Conservation (phyloP, 2,113 vertebrate species). For the Polypterus senegalus region DNA sequence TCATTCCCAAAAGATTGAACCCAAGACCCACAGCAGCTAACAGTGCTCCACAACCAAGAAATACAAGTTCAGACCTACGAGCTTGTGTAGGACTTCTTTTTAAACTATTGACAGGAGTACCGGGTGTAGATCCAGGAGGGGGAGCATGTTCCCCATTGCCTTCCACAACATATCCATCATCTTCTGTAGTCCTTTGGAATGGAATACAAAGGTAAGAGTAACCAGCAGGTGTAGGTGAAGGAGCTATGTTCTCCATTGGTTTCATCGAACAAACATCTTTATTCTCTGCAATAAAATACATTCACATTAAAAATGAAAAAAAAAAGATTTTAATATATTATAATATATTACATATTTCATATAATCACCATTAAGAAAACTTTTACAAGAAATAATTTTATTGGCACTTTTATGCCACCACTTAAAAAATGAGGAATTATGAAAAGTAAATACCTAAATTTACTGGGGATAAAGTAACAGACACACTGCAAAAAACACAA, state of each 20-base stretch:
- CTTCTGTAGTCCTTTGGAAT: slow-evolving; percentile 61
- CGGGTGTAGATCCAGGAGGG: slow-evolving; percentile 57
- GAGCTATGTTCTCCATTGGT: slow-evolving; percentile 42
- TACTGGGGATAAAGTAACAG: too few relatives aligned
- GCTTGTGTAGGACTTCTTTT: slow-evolving; percentile 58
- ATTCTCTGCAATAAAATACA: slow-evolving; percentile 56
- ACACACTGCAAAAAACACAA: too few relatives aligned
- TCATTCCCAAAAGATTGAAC: slow-evolving; percentile 67
- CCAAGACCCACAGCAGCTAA: slow-evolving; percentile 84
- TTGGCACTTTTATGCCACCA: too few relatives aligned
- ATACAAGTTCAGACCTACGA: slow-evolving; percentile 70
- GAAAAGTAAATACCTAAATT: too few relatives aligned
- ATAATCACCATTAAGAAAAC: too few relatives aligned
- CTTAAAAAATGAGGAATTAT: too few relatives aligned
- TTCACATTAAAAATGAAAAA: too few relatives aligned
- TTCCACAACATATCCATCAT: slow-evolving; percentile 57
- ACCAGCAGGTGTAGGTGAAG: slow-evolving; percentile 50
- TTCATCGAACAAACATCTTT: slow-evolving; percentile 64
- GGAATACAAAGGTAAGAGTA: slow-evolving; percentile 92
- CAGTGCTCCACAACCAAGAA: slow-evolving; percentile 80
- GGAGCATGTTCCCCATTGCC: slow-evolving; percentile 56
- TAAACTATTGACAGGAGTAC: slow-evolving; percentile 66
- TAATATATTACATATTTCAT: too few relatives aligned
- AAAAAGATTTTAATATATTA: too few relatives aligned
- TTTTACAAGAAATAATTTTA: too few relatives aligned